Conservation (phyloP, 2,888 invertebrate species). For the Cantharis flavilabris region DNA sequence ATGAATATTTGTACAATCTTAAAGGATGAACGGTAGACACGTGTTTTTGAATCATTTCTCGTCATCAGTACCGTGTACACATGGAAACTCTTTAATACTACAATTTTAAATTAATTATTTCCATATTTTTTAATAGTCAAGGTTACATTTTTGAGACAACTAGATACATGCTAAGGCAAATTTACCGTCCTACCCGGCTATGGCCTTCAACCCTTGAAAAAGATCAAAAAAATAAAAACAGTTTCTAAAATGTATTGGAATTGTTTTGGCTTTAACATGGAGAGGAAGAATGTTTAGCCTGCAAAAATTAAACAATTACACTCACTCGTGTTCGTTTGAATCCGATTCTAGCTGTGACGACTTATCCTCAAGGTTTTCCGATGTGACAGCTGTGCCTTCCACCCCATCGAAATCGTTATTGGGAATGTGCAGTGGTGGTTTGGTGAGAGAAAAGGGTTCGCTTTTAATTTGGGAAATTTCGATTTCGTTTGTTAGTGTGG, state of each 20-base stretch:
- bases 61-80: no score
- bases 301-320: constrained; percentile 36
- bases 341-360: not conserved
- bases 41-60: no score
- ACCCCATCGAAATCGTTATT: constrained; percentile 5
- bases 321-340: constrained; percentile 33
- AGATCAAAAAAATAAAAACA: not conserved
- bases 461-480: constrained; percentile 36
- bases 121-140: no score
- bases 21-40: no score
- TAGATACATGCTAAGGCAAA: not conserved
- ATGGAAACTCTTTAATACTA: no score
- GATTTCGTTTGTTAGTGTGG: constrained; percentile 14
- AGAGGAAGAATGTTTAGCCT: constrained; percentile 32
- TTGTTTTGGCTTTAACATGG: constrained; percentile 37
- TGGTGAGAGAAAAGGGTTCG: constrained; percentile 41
- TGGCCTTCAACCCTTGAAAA: not conserved
- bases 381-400: not conserved
- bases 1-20: no score
- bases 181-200: not conserved
- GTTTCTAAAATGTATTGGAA: constrained; percentile 42
- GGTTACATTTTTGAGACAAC: not conserved
- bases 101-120: no score
- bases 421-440: constrained; percentile 23
- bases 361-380: not conserved